phyloP scores from a whole-genome alignment of 2,113 vertebrate species.

The human region GRCh38 chrX:153287501-153288000 shows the following conservation, averaged over 20 bases:
- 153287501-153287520: background rate
- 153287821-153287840: background rate
- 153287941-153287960: background rate
- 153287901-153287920: no score
- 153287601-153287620: background rate
- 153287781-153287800: background rate
- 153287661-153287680: background rate
- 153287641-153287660: background rate
- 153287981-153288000: background rate
- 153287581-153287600: background rate
- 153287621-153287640: background rate
- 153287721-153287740: background rate
- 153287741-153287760: background rate
- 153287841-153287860: background rate
- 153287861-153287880: background rate
- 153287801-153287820: background rate
- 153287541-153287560: background rate
- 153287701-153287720: constrained; percentile 6
- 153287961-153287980: background rate
- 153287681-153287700: background rate
- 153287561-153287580: background rate
- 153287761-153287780: background rate
- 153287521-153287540: background rate
- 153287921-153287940: background rate
- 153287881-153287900: background rate